Evolutionary conservation across 2,113 vertebrate genomes (phyloP).

Genomic region (Tachysurus vachellii): DNA sequence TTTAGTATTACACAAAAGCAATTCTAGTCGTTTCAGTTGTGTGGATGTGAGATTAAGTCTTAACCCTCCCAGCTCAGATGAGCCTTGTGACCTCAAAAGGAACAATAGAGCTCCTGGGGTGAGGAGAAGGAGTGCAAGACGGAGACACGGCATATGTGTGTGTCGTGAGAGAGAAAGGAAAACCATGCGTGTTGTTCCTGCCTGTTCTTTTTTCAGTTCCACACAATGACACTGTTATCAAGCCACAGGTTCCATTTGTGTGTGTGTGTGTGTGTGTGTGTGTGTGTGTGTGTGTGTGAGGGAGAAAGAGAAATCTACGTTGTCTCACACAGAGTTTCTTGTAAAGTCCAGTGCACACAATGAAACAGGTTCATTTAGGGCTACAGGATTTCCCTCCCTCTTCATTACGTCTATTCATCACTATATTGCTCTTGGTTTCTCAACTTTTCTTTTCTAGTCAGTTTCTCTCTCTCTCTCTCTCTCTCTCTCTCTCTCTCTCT

Average conservation of each 20-base stretch:
- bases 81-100: constrained; percentile 34
- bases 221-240: constrained; percentile 49
- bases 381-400: background rate
- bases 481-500: background rate
- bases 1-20: background rate
- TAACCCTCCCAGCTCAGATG: constrained; percentile 23
- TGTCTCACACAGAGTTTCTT: constrained; percentile 14
- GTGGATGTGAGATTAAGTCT: constrained; percentile 39
- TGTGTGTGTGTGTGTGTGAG: background rate
- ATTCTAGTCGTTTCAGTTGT: constrained; percentile 8
- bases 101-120: constrained; percentile 29
- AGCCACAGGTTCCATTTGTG: constrained; percentile 9
- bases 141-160: background rate
- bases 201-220: constrained; percentile 26
- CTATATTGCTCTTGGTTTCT: background rate
- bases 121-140: constrained; percentile 20
- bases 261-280: background rate
- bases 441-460: background rate
- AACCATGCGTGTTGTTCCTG: constrained; percentile 20
- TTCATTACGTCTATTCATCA: constrained; percentile 37
- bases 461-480: background rate
- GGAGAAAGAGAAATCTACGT: background rate
- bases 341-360: constrained; percentile 43
- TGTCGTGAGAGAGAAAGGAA: constrained; percentile 9
- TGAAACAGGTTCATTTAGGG: constrained; percentile 40